A percentile compares a stretch with the other conserved stretches of the same genome.
Conservation (phyloP, 1,140 invertebrate genomes). For the Psilanteris sp. region DNA sequence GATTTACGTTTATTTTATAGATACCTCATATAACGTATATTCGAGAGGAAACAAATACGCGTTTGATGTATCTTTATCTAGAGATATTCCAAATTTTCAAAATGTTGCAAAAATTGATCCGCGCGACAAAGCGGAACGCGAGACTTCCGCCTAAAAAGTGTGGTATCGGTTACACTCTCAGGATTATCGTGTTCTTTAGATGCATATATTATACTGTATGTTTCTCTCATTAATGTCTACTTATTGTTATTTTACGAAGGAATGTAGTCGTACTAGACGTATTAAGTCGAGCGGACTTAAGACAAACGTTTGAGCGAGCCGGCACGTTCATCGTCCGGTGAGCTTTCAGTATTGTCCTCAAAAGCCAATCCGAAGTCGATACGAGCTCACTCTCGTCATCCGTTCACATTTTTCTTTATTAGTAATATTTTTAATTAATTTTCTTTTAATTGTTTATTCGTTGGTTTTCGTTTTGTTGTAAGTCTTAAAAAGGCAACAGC, state of each 20-base stretch:
- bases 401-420: constrained; percentile 5
- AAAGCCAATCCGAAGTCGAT: constrained; percentile 52
- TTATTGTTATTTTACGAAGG: constrained; percentile 76
- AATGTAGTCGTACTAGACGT: constrained; percentile 75
- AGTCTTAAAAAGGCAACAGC: constrained; percentile 51
- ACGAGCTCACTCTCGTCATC: constrained; percentile 48
- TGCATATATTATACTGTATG: constrained; percentile 64
- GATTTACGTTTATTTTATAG: constrained; percentile 22
- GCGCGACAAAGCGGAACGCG: constrained; percentile 9
- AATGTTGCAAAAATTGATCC: constrained; percentile 44
- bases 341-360: constrained; percentile 56
- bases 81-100: constrained; percentile 20
- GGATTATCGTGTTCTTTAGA: constrained; percentile 43
- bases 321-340: constrained; percentile 71
- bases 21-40: no score
- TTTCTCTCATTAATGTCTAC: constrained; percentile 75
- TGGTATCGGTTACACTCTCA: constrained; percentile 25
- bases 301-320: constrained; percentile 71
- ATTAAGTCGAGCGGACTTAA: constrained; percentile 71
- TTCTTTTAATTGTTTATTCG: not conserved
- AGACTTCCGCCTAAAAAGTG: constrained; percentile 10
- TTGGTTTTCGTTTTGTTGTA: constrained; percentile 9
- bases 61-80: constrained; percentile 12
- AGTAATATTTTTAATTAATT: not conserved
- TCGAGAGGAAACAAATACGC: constrained; percentile 40